Conservation (phyloP, 2,797 vertebrate genomes). For the Danionella dracula region DNA sequence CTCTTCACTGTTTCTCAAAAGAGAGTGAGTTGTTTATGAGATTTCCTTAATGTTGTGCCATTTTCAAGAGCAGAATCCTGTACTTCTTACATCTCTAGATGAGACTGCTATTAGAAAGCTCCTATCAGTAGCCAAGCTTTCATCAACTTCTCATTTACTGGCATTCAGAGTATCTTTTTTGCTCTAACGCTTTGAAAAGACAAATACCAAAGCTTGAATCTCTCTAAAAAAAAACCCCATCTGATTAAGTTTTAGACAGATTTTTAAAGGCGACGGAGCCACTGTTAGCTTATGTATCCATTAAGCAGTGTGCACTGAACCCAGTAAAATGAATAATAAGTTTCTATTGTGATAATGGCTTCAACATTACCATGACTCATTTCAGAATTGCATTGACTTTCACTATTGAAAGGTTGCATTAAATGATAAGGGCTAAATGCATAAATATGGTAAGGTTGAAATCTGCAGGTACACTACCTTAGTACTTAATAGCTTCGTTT, state of each 20-base stretch:
- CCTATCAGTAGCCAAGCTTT: constrained; percentile 11
- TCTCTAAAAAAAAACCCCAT: neutral
- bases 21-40: constrained; percentile 6
- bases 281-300: neutral
- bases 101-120: neutral
- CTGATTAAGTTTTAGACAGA: neutral
- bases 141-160: constrained; percentile 2
- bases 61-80: neutral
- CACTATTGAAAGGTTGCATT: neutral
- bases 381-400: neutral
- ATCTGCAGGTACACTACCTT: too few species aligned
- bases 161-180: neutral
- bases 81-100: neutral
- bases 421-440: neutral
- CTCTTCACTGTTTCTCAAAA: constrained; percentile 6
- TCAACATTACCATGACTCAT: neutral
- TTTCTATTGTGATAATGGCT: neutral
- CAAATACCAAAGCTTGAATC: neutral
- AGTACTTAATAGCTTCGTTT: too few species aligned
- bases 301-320: constrained; percentile 1
- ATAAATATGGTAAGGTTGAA: neutral
- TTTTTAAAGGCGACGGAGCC: neutral
- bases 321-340: neutral
- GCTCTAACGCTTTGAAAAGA: neutral
- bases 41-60: constrained; percentile 25